Evolutionary conservation across 2,797 vertebrate species (phyloP), one percentile per base, ranked within the genome.

Genomic region (Molothrus ater): DNA sequence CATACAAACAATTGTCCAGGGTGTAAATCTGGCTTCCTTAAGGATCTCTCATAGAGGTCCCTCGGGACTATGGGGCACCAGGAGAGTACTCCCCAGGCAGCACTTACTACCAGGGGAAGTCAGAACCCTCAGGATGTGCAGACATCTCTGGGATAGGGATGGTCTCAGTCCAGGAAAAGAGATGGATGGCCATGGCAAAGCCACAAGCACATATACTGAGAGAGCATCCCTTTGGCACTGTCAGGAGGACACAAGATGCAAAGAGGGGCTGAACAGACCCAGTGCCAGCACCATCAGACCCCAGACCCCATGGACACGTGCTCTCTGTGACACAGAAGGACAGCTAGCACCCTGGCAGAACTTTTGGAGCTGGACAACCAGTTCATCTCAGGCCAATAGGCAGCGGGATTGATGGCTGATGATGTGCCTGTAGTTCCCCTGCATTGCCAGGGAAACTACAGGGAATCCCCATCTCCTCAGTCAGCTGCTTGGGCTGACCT

Each of bases 281-380:
- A 0, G 13, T 34, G 16, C 13, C 6, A 4, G 28, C 28, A 56
- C 16, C 20, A 19, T 42, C 19, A 79, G 73, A 5, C 13, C 25
- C 16, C 19, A 0, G 0, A 2, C 19, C 10, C 47, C 8, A 1
- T 26, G 36, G 13, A 51, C 17, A n/a, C 18, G 6, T 51, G 29
- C 3, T 6, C 18, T 6, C 3, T 50, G 56, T 50, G 54, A 47
- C 38, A 60, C 15, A 25, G 19, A 18, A 43, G 16, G 12, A 64
- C 36, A 56, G 21, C 2, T 34, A 6, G 61, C 36, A 83, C 36
- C 3, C 51, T 1, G 0, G 25, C 6, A 7, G 43, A 96, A 97
- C 97, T 96, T 97, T 96, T 83, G 10, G 83, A 86, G n/a, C 51
- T 91, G 87, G 53, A 79, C n/a, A 96, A 75, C 79, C 95, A 95